Evolutionary conservation across 2,888 invertebrate species (phyloP), one percentile per base, ranked within the genome.

Genomic region (Cactoblastis cactorum): DNA sequence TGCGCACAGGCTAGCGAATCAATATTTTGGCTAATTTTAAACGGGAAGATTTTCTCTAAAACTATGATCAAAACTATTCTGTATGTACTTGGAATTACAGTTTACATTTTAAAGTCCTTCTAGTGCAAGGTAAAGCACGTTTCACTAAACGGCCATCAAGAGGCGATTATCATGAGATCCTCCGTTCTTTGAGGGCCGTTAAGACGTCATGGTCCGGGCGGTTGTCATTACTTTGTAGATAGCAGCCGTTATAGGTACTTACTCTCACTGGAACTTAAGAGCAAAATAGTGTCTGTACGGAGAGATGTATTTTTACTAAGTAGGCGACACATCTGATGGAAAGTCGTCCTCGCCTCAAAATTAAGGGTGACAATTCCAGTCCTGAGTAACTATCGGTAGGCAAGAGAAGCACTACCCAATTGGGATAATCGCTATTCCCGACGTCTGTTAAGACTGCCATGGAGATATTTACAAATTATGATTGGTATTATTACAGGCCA

Each of bases 151-250:
- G 43, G 15, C 28, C 43, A 43, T 43, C 28, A 43, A 32, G 41
- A 15, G 43, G 28, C 43, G 43, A 43, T 43, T 43, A 43, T 28
- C 43, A 24, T 15, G 12, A 28, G 43, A 28, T 43, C 17, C 43
- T 43, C 43, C 43, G 28, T 43, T 43, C 43, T 43, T 43, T 43
- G 43, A 28, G 28, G 12, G 28, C 43, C 43, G 43, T 43, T 43
- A 43, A 43, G 43, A 28, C 43, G 28, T 43, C 43, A 43, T 43
- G 43, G 28, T 14, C 43, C 43, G 28, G 39, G 43, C 17, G 28
- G 17, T 43, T 28, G 43, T 43, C 43, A 28, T 43, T 43, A 43
- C 43, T 28, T 43, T 17, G 28, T 14, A 43, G 43, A 43, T 43
- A 28, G 43, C 17, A 15, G 15, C 11, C 28, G 43, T 43, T 43